A percentile compares a stretch with the other conserved stretches of the same genome.
These are phyloP conservation scores for Staurois parvus DNA, from an alignment of 2,797 vertebrate species.

Conservation along the genomic window DNA sequence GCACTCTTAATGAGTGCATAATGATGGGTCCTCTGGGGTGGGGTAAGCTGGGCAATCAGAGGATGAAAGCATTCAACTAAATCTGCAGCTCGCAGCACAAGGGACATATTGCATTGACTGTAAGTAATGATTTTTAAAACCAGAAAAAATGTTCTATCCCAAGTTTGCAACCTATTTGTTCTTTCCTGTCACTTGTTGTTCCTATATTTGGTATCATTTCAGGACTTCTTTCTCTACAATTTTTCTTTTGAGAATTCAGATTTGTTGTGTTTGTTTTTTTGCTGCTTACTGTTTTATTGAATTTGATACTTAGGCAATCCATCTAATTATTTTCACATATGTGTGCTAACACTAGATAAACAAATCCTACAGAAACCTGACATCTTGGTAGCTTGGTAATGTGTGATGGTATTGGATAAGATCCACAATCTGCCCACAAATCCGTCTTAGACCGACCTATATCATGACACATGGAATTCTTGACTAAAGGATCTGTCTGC, in stretches of 20 bases:
- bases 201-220: too few species aligned
- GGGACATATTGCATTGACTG: too few species aligned
- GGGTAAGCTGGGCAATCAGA: too few species aligned
- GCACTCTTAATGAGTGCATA: too few species aligned
- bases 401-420: background rate
- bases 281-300: constrained; percentile 4
- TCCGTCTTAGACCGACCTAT: background rate
- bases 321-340: constrained; percentile 9
- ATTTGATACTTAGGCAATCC: background rate
- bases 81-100: too few species aligned
- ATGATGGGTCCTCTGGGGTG: too few species aligned
- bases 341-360: background rate
- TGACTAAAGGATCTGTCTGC: constrained; percentile 1
- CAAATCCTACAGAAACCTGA: constrained; percentile 1
- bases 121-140: too few species aligned
- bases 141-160: too few species aligned
- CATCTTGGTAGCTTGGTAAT: constrained; percentile 10
- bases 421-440: constrained; percentile 29
- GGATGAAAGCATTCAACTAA: too few species aligned
- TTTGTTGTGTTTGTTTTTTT: background rate
- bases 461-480: constrained; percentile 21
- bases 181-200: too few species aligned
- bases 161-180: too few species aligned
- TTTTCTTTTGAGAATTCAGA: background rate
- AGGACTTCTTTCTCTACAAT: too few species aligned